A percentile compares a stretch with the other conserved stretches of the same genome.
Evolutionary conservation across 1,140 invertebrate genomes (phyloP).

Genomic region (Habropoda laboriosa): DNA sequence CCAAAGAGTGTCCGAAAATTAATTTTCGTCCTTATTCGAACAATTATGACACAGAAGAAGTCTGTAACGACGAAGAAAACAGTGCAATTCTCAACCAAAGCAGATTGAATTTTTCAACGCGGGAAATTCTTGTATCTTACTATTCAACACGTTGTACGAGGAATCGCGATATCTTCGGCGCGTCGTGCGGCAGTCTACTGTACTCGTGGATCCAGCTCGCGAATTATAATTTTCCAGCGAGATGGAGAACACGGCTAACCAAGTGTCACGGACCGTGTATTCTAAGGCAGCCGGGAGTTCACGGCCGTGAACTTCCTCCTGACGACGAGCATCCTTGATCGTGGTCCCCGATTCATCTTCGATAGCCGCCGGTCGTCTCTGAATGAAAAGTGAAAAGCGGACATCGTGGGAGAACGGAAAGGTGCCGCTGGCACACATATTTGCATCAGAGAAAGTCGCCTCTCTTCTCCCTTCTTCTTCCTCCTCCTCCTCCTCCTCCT

Average conservation of each 20-base stretch:
- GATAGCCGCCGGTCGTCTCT: slow-evolving; percentile 38
- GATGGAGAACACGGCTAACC: background rate
- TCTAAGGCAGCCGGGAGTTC: background rate
- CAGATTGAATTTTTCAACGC: too few species aligned
- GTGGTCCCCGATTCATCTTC: slow-evolving; percentile 38
- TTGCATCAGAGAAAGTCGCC: slow-evolving; percentile 75
- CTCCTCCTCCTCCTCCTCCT: slow-evolving; percentile 11
- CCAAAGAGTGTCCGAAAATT: too few species aligned
- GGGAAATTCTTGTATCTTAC: too few species aligned
- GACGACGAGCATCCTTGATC: slow-evolving; percentile 56
- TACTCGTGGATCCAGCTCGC: background rate
- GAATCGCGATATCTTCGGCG: too few species aligned
- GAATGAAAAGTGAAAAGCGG: slow-evolving; percentile 74
- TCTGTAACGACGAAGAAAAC: too few species aligned
- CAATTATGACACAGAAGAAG: too few species aligned
- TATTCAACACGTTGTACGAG: too few species aligned
- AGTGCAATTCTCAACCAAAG: too few species aligned
- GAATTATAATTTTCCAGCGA: background rate
- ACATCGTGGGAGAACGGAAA: slow-evolving; percentile 44
- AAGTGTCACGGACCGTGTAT: background rate
- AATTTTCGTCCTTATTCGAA: too few species aligned
- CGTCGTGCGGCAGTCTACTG: too few species aligned
- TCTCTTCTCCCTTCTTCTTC: too few species aligned
- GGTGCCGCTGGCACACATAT: slow-evolving; percentile 73
- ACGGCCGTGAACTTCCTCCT: slow-evolving; percentile 59